Conservation (phyloP, 2,888 invertebrate species). For the Smittia aterrima region DNA sequence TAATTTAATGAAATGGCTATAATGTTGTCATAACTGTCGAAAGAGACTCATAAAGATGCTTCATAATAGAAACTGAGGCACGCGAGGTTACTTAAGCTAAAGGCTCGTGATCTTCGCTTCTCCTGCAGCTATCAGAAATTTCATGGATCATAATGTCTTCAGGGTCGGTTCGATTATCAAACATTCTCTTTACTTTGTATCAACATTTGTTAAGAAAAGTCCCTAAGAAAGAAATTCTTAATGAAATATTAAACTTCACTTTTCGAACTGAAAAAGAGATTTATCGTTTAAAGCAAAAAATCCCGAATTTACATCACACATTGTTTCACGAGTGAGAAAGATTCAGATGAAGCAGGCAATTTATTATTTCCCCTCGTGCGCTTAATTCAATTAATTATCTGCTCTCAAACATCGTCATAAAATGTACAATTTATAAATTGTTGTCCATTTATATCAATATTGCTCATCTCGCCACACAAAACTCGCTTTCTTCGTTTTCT, state of each 20-base stretch:
- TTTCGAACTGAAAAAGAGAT: neutral
- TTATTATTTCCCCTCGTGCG: slow-evolving; percentile 23
- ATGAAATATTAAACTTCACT: neutral
- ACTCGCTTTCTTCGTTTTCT: neutral
- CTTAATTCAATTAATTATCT: slow-evolving; percentile 38
- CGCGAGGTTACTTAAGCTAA: neutral
- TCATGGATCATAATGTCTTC: neutral
- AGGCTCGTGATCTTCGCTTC: slow-evolving; percentile 1
- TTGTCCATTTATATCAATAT: slow-evolving; percentile 39
- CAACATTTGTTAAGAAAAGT: neutral
- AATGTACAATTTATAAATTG: slow-evolving; percentile 35
- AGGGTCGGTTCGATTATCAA: neutral
- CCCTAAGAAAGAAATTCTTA: neutral
- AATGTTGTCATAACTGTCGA: neutral
- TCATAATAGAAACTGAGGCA: neutral
- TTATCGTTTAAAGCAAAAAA: neutral
- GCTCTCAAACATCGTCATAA: slow-evolving; percentile 21
- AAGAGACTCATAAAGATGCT: neutral
- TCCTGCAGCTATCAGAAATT: slow-evolving; percentile 19
- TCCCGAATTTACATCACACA: neutral
- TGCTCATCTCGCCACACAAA: slow-evolving; percentile 12
- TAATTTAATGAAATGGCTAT: slow-evolving; percentile 13
- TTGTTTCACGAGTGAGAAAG: neutral
- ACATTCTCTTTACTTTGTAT: neutral
- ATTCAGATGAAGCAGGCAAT: neutral